These are phyloP conservation scores for Neolamprologus tretocephalus DNA, from an alignment of 2,113 vertebrate genomes.

Conservation along the genomic window DNA sequence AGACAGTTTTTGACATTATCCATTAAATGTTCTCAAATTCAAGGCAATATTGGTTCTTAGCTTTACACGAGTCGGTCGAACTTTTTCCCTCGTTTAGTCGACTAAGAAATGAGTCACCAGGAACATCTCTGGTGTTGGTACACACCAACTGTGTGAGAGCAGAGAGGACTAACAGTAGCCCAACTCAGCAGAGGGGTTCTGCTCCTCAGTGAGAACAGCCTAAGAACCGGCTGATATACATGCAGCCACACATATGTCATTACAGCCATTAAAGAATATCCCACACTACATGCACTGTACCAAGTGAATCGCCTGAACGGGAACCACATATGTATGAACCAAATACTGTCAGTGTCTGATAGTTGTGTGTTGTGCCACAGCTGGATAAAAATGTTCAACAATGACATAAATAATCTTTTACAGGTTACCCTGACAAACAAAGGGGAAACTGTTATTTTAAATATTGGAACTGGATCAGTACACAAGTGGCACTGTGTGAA, in stretches of 20 bases:
- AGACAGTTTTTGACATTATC: not conserved
- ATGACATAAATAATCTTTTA: not conserved
- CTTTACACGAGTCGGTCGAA: not conserved
- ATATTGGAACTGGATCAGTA: not conserved
- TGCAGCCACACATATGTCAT: not conserved
- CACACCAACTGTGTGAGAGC: not conserved
- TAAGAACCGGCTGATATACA: rapidly evolving
- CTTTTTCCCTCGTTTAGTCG: not conserved
- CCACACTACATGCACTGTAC: not conserved
- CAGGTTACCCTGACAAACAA: not conserved
- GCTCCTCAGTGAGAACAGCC: not conserved
- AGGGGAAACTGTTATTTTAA: not conserved
- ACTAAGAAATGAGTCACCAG: not conserved
- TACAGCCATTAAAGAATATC: not conserved
- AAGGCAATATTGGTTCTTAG: not conserved
- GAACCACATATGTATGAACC: not conserved
- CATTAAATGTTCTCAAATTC: not conserved
- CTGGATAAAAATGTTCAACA: not conserved
- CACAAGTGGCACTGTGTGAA: not conserved
- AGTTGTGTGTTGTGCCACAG: not conserved
- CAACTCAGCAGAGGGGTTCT: not conserved
- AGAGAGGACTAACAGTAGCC: not conserved
- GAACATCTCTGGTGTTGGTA: not conserved
- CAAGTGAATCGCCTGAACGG: rapidly evolving
- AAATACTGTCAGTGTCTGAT: not conserved